Conservation (phyloP, 2,888 invertebrate species). For the Cryptus armator region DNA sequence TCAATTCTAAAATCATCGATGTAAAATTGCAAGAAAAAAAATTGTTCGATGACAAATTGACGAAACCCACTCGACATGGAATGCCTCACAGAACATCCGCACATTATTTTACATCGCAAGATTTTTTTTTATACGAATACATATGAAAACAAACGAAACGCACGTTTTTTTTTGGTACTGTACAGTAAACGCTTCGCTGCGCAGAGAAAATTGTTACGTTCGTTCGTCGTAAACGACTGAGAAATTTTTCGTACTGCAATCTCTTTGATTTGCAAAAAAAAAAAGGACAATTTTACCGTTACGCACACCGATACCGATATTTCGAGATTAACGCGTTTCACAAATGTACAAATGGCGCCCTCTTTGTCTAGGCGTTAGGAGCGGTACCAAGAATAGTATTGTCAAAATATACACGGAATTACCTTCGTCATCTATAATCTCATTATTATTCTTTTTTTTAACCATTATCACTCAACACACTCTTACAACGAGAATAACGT, state of each 20-base stretch:
- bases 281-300: neutral
- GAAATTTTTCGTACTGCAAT: neutral
- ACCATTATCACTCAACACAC: slow-evolving; percentile 55
- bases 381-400: slow-evolving; percentile 80
- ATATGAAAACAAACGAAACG: slow-evolving; percentile 18
- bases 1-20: neutral
- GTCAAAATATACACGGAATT: slow-evolving; percentile 83
- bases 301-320: slow-evolving; percentile 22
- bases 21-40: neutral
- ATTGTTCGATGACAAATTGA: neutral
- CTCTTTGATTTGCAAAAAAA: slow-evolving; percentile 1
- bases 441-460: slow-evolving; percentile 47
- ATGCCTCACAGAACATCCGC: slow-evolving; percentile 19
- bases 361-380: slow-evolving; percentile 68
- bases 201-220: slow-evolving; percentile 17
- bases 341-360: slow-evolving; percentile 77
- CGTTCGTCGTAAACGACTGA: slow-evolving; percentile 4
- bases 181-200: slow-evolving; percentile 20
- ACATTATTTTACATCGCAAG: slow-evolving; percentile 32
- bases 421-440: slow-evolving; percentile 43
- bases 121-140: slow-evolving; percentile 18
- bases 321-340: slow-evolving; percentile 57
- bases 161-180: slow-evolving; percentile 15
- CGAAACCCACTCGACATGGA: neutral
- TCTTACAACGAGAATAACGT: slow-evolving; percentile 77